Evolutionary conservation across 2,888 invertebrate genomes (phyloP).

Genomic region (Agrochola macilenta): DNA sequence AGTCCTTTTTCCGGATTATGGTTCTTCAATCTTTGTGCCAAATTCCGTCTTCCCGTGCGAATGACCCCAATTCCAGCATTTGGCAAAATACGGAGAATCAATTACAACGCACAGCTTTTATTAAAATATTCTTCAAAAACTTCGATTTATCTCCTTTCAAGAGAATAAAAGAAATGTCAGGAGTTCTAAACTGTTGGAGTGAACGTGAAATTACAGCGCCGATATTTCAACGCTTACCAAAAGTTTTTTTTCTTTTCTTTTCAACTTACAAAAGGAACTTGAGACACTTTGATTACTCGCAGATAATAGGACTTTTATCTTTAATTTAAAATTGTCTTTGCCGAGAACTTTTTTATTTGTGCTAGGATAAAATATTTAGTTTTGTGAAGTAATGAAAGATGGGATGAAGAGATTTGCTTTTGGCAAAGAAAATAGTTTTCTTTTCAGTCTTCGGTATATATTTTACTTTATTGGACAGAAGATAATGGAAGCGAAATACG

Average conservation of each 20-base stretch:
- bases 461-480: slow-evolving; percentile 27
- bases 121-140: slow-evolving; percentile 35
- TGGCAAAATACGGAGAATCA: slow-evolving; percentile 34
- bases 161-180: slow-evolving; percentile 46
- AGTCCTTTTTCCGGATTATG: background rate
- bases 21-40: slow-evolving; percentile 4
- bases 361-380: slow-evolving; percentile 33
- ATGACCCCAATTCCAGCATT: slow-evolving; percentile 10
- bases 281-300: slow-evolving; percentile 53
- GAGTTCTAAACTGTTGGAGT: slow-evolving; percentile 50
- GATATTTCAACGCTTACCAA: slow-evolving; percentile 53
- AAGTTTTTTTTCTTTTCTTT: slow-evolving; percentile 38
- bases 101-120: slow-evolving; percentile 23
- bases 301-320: slow-evolving; percentile 57
- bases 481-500: slow-evolving; percentile 30
- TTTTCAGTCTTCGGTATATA: background rate
- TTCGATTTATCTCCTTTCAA: slow-evolving; percentile 34
- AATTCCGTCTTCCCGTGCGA: slow-evolving; percentile 1
- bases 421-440: slow-evolving; percentile 34
- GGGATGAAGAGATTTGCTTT: slow-evolving; percentile 4
- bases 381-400: slow-evolving; percentile 38
- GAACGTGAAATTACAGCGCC: slow-evolving; percentile 49
- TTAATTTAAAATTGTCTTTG: slow-evolving; percentile 41
- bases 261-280: slow-evolving; percentile 32
- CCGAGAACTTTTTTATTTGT: slow-evolving; percentile 36